Evolutionary conservation across 2,113 vertebrate species (phyloP), one percentile per base, ranked within the genome.

Genomic region (Malurus alboscapulatus): DNA sequence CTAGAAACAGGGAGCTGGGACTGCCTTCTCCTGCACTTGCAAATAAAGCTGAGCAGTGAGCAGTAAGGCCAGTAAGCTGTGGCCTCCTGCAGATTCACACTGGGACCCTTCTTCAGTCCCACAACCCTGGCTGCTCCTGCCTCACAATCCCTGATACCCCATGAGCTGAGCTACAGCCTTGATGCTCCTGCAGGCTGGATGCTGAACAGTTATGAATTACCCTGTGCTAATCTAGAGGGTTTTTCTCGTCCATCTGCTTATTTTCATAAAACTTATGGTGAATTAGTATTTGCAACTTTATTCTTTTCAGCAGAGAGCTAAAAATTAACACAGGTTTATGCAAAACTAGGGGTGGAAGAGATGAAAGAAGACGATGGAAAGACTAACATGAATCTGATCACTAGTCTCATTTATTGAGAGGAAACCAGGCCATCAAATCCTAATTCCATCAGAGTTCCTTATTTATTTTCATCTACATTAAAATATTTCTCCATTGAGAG

Each of bases 131-230:
- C 18, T 27, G 29, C 48, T 87, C 29, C 61, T 29, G 26, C 42
- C 36, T 22, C 34, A 24, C 32, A 36, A 6, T 7, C 5, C n/a
- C 57, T 4, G 0, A 32, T 14, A 17, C 14, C 4, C n/a, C 1
- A 0, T 0, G 1, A 27, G 67, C 32, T 8, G 7, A 67, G 47
- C 0, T 0, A 21, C 22, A 27, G 73, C 45, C 16, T 17, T 17
- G 44, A 44, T 44, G 16, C 44, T 44, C n/a, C 36, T 11, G 36
- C 16, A 42, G 44, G 38, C n/a, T 34, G 69, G n/a, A 76, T 9
- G 47, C 38, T 81, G 42, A 74, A 36, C 8, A 0, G 34, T 16
- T 54, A 30, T 1, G 7, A 65, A n/a, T 7, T 7, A 27, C 12
- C 12, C 36, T 25, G 15, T 50, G 20, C 62, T 54, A 6, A 48